Base-by-base conservation (phyloP, 2,888 invertebrate genomes). In the Tinea trinotella region DNA sequence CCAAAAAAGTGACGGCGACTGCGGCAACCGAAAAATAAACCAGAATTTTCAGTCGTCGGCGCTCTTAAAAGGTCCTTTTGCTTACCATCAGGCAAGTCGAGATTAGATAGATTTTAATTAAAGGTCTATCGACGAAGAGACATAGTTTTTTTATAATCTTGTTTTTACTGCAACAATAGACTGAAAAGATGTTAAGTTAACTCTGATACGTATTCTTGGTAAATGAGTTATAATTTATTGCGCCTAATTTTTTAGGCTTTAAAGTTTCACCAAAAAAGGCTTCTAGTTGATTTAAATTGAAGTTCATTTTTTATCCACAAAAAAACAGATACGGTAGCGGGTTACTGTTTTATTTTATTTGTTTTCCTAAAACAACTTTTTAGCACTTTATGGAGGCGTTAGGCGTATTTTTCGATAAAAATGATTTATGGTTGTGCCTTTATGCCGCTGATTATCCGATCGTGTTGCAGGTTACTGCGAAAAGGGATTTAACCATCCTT, bases 301-400 rank as follows among this genome's bases (percentile, higher is more conserved):
- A n/a, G 19, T 50, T 50, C 9, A 50, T 24, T 49, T 22, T 50
- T 50, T 24, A 24, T 10, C 24, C 13, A 2, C 48, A 15, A 18
- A 50, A 50, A 35, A 55, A 54, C 53, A 59, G 55, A 70, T 74
- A 74, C 79, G 69, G 79, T 77, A 80, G 80, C 80, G 59, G 59
- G 62, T 66, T 70, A 67, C 56, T 63, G 64, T 71, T 72, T 76
- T 74, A 65, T 62, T 76, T 76, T 76, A 67, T 78, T 77, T 77
- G 58, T 64, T 63, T 66, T 61, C 63, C 61, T 60, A 59, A 68
- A 71, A 68, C 62, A 65, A 60, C 64, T 63, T 63, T 62, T 65
- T 68, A 63, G 62, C 70, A 67, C 66, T 74, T 78, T 76, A 74
- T 68, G 71, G 67, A 61, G 64, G 70, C 66, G 68, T 76, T 70